Base-by-base conservation (phyloP, 64 coral and sea anemone genomes). In the Platygyra sinensis region DNA sequence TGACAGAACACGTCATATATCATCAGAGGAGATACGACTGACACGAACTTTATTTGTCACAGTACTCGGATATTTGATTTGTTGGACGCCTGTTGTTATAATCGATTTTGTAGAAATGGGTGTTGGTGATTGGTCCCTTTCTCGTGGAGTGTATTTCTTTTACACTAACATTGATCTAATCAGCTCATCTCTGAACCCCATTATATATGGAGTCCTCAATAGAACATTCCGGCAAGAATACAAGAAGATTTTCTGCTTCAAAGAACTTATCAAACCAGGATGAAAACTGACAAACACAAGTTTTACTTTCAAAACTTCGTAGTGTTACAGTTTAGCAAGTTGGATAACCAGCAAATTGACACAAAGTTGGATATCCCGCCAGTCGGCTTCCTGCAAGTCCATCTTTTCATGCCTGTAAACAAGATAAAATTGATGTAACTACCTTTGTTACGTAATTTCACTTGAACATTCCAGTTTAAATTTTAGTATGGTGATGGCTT, bases 51-150 rank as follows among this genome's bases (percentile, higher is more conserved):
- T 88, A 72, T 93, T 93, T 60, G 83, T 65, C 9, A 87, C 86
- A 60, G 85, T 93, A 6, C 84, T 88, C 25, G 76, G 49, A 30
- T 88, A 77, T 80, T 17, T 88, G 10, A 62, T 80, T 13, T 93
- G 85, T 20, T 93, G 84, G 91, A 80, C 72, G 42, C 84, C 91
- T 24, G 83, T 93, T 22, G 9, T 93, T 3, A n/a, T 88, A 13
- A 87, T 93, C 14, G 91, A 93, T 55, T 88, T 93, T 31, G 27
- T 93, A 49, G 91, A 88, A 74, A 76, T 88, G 25, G 85, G 74
- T 55, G 38, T 80, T 55, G 91, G 61, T 27, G 77, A 72, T 33
- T 52, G 49, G 62, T 27, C 22, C 7, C 28, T 88, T 60, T 63
- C 91, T 24, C 75, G 74, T 3, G 19, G 39, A 27, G 59, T 93